Conservation (phyloP, 2,113 vertebrate genomes). For the Pomatorhinus ruficollis region DNA sequence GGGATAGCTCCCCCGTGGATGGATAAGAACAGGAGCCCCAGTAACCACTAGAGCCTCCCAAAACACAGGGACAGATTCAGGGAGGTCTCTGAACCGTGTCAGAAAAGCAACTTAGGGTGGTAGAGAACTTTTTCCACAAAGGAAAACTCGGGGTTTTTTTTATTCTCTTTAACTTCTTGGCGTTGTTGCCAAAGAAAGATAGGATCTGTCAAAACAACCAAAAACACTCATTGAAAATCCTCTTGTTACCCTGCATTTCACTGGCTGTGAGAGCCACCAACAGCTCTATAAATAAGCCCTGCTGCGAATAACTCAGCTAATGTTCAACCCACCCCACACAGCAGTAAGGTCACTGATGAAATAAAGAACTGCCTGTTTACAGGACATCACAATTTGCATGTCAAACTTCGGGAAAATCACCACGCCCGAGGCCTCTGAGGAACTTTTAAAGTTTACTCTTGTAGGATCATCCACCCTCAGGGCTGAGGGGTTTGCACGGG, state of each 20-base stretch:
- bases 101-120: neutral
- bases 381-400: neutral
- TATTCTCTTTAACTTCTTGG: neutral
- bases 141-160: rapidly evolving
- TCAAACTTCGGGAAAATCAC: neutral
- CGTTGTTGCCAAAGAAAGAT: neutral
- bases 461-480: neutral
- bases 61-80: neutral
- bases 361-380: neutral
- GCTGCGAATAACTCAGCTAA: neutral
- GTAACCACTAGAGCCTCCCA: neutral
- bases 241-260: neutral
- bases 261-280: neutral
- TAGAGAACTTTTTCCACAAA: neutral
- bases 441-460: neutral
- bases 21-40: neutral
- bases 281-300: neutral
- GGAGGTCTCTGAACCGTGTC: neutral
- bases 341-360: neutral
- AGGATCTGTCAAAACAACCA: neutral
- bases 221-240: neutral
- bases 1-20: neutral
- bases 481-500: neutral
- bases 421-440: neutral
- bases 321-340: neutral